These are phyloP conservation scores for Sebastes itinus DNA, from an alignment of 2,797 vertebrate species.

Conservation along the genomic window DNA sequence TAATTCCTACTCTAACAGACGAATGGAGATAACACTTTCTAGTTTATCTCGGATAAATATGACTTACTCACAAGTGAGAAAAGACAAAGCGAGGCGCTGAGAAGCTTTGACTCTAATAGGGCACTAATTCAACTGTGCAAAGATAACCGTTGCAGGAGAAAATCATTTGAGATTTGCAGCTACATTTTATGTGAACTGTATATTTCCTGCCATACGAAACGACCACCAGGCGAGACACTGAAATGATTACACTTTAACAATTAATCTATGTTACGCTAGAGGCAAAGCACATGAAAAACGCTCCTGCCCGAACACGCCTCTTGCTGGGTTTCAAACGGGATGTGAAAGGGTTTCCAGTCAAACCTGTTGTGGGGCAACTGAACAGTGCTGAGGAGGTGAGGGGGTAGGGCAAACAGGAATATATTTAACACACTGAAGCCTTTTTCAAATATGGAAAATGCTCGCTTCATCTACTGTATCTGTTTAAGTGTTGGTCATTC, in stretches of 20 bases:
- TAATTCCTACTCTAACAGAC: constrained; percentile 14
- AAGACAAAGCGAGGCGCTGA: neutral
- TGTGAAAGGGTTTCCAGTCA: constrained; percentile 63
- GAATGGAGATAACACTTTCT: constrained; percentile 1
- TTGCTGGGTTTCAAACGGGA: constrained; percentile 34
- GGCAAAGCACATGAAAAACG: constrained; percentile 40
- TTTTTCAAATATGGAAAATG: neutral
- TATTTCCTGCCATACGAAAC: neutral
- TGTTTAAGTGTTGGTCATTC: neutral
- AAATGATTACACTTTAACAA: constrained; percentile 56
- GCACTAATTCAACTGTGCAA: constrained; percentile 3
- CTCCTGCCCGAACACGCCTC: constrained; percentile 67
- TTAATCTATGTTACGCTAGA: constrained; percentile 50
- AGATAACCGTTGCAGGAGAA: constrained; percentile 4
- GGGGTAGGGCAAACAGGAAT: constrained; percentile 17
- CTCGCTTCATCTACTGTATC: neutral
- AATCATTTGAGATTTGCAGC: constrained; percentile 23
- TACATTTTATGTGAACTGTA: neutral
- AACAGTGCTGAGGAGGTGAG: neutral
- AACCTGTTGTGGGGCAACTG: constrained; percentile 65
- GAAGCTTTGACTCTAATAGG: neutral
- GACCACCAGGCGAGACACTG: constrained; percentile 27
- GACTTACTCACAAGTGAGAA: constrained; percentile 20
- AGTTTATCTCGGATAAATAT: constrained; percentile 21
- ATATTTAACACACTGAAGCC: neutral